Conservation (phyloP, 2,888 invertebrate species). For the Drosophila austrosaltans region DNA sequence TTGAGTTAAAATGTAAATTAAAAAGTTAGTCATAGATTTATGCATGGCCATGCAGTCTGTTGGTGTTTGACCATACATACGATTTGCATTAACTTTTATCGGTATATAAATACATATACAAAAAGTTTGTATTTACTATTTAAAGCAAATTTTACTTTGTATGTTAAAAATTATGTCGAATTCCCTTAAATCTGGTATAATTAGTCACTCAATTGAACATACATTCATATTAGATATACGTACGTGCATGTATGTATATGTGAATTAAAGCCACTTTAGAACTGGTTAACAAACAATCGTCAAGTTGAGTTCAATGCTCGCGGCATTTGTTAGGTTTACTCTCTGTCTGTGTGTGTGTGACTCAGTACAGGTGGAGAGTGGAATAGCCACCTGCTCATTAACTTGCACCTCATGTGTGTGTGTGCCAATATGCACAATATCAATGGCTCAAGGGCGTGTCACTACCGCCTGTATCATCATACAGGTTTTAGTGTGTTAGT, state of each 20-base stretch:
- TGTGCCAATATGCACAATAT: slow-evolving; percentile 9
- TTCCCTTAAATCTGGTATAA: too few species aligned
- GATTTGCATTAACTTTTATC: too few species aligned
- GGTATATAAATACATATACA: too few species aligned
- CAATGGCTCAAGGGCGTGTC: slow-evolving; percentile 38
- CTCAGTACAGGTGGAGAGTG: slow-evolving; percentile 15
- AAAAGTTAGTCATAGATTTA: slow-evolving; percentile 1
- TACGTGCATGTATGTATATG: too few species aligned
- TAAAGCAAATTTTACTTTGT: too few species aligned
- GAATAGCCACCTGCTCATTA: slow-evolving; percentile 39
- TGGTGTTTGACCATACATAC: too few species aligned
- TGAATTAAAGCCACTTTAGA: slow-evolving; percentile 10
- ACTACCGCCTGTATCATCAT: background rate
- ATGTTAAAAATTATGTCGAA: too few species aligned
- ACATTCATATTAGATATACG: too few species aligned
- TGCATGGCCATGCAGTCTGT: too few species aligned
- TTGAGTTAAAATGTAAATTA: slow-evolving; percentile 32
- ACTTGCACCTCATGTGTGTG: slow-evolving; percentile 19
- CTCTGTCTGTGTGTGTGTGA: background rate
- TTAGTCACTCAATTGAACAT: too few species aligned
- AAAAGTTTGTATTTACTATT: too few species aligned
- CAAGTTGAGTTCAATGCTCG: slow-evolving; percentile 37
- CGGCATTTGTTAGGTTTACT: slow-evolving; percentile 14
- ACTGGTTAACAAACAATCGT: slow-evolving; percentile 25
- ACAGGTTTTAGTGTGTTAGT: slow-evolving; percentile 22